Evolutionary conservation across 64 coral and sea anemone species (phyloP).

Genomic region (Actinia equina): DNA sequence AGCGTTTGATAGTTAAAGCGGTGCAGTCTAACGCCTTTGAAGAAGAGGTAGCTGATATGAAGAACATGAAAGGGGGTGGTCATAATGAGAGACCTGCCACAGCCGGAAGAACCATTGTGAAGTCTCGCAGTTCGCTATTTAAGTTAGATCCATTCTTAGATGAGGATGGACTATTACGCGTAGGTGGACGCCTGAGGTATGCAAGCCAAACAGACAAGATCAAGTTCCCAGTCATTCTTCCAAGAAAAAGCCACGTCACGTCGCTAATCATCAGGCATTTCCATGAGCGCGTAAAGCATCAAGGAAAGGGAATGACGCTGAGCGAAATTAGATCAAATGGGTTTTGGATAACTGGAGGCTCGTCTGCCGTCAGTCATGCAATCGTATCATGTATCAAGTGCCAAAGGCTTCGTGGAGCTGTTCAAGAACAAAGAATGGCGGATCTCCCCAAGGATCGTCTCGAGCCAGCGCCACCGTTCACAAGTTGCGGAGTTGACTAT

Average conservation of each 20-base stretch:
- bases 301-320: slow-evolving; percentile 7
- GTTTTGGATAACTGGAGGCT: not conserved
- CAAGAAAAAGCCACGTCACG: slow-evolving; percentile 14
- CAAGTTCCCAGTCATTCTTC: slow-evolving; percentile 33
- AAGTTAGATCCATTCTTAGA: slow-evolving; percentile 35
- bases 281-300: slow-evolving; percentile 3
- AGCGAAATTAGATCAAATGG: slow-evolving; percentile 4
- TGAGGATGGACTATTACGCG: not conserved
- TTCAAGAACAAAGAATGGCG: not conserved
- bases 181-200: slow-evolving; percentile 8
- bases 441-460: not conserved
- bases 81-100: not conserved
- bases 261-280: slow-evolving; percentile 13
- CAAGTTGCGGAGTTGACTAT: not conserved
- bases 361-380: not conserved
- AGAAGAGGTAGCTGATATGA: not conserved
- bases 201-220: not conserved
- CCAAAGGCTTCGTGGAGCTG: not conserved
- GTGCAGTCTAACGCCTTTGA: not conserved
- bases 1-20: not conserved
- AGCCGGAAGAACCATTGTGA: not conserved
- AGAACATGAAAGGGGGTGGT: not conserved
- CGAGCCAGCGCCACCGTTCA: not conserved
- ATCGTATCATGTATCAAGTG: not conserved
- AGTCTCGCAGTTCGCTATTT: not conserved